Conservation (phyloP, 2,888 invertebrate species). For the Malthinus flaveolus region DNA sequence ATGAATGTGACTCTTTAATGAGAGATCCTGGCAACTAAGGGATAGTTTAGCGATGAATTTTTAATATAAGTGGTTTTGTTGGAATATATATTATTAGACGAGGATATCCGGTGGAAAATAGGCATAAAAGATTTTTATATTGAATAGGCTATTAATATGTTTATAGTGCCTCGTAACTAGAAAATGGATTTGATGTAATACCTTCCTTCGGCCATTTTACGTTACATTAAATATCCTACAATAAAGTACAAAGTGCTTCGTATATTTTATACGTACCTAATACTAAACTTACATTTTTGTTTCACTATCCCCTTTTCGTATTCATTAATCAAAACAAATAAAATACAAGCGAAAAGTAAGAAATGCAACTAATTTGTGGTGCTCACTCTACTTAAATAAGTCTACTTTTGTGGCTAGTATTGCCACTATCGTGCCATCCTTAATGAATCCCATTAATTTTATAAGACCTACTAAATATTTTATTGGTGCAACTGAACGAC, state of each 20-base stretch:
- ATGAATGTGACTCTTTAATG: too few relatives aligned
- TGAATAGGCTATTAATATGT: constrained; percentile 33
- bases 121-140: constrained; percentile 26
- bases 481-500: constrained; percentile 24
- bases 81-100: constrained; percentile 2
- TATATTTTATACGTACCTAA: background rate
- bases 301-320: too few relatives aligned
- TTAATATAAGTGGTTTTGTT: constrained; percentile 2
- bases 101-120: constrained; percentile 13
- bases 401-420: constrained; percentile 9
- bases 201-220: constrained; percentile 31
- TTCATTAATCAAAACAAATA: background rate
- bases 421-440: constrained; percentile 10
- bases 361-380: background rate
- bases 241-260: constrained; percentile 26
- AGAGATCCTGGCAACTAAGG: too few relatives aligned
- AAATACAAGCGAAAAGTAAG: background rate
- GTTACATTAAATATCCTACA: constrained; percentile 37
- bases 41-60: too few relatives aligned
- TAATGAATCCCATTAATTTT: constrained; percentile 30
- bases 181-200: constrained; percentile 39
- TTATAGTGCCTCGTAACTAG: constrained; percentile 33
- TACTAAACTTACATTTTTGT: too few relatives aligned
- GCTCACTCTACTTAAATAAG: background rate
- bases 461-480: constrained; percentile 26